These are phyloP conservation scores for Glaucidium brasilianum DNA, from an alignment of 2,113 vertebrate genomes.

Conservation along the genomic window DNA sequence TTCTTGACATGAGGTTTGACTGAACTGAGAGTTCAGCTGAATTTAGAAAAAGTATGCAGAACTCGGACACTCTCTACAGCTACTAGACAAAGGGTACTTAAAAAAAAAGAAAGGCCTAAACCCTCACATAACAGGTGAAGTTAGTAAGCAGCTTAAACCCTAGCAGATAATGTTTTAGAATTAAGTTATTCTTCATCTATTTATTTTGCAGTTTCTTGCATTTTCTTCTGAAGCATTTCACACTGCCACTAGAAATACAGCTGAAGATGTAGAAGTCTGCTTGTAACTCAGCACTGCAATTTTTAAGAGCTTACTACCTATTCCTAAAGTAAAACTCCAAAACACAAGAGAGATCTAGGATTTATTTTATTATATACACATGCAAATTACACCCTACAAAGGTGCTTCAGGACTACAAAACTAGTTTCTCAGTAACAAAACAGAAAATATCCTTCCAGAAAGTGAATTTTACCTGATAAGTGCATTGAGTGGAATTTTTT, in stretches of 20 bases:
- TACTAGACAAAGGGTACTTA: not conserved
- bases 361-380: not conserved
- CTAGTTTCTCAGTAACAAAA: not conserved
- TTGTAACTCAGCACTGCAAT: not conserved
- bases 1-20: not conserved
- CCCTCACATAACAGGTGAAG: not conserved
- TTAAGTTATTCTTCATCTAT: not conserved
- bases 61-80: not conserved
- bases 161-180: not conserved
- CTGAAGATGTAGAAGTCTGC: not conserved
- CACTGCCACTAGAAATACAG: not conserved
- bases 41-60: not conserved
- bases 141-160: not conserved
- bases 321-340: not conserved
- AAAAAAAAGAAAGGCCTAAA: not conserved
- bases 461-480: constrained; percentile 85
- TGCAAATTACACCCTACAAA: not conserved
- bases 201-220: not conserved
- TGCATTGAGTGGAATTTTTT: constrained; percentile 90
- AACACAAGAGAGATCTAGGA: not conserved
- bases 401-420: not conserved
- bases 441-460: not conserved
- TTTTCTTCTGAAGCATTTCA: not conserved
- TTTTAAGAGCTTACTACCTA: not conserved
- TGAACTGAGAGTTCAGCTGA: not conserved